phyloP scores from a whole-genome alignment of 2,888 invertebrate species.

The Liodrosophila aerea region DNA sequence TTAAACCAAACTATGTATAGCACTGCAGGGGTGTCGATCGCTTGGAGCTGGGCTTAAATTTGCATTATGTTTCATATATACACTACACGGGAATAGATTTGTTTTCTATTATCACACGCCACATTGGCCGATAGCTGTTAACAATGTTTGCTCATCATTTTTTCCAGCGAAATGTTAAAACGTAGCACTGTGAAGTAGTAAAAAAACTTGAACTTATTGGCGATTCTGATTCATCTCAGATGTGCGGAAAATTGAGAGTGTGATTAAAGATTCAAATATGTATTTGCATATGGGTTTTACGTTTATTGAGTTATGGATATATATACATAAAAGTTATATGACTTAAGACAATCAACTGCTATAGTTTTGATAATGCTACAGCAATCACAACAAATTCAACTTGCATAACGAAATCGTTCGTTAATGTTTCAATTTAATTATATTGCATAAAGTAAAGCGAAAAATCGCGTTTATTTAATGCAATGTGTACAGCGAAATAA shows the following conservation, averaged over 20 bases:
- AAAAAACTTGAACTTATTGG: constrained; percentile 10
- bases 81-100: constrained; percentile 6
- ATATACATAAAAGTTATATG: no score
- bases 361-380: constrained; percentile 17
- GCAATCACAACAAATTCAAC: constrained; percentile 25
- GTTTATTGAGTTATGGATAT: no score
- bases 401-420: constrained; percentile 68
- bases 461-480: constrained; percentile 48
- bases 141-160: constrained; percentile 50
- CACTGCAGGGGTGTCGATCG: constrained; percentile 47
- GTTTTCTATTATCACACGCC: constrained; percentile 52
- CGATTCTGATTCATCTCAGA: constrained; percentile 25
- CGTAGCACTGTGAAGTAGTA: constrained; percentile 34
- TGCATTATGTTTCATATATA: constrained; percentile 43
- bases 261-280: no score
- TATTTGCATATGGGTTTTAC: no score
- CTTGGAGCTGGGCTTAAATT: constrained; percentile 43
- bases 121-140: constrained; percentile 42
- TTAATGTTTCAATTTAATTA: constrained; percentile 69
- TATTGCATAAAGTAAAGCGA: constrained; percentile 50
- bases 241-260: not conserved
- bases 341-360: constrained; percentile 5
- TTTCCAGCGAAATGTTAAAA: constrained; percentile 30
- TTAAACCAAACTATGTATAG: constrained; percentile 59
- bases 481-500: constrained; percentile 57